These are phyloP conservation scores for Muscidifurax raptorellus DNA, from an alignment of 1,140 invertebrate genomes.

Conservation along the genomic window DNA sequence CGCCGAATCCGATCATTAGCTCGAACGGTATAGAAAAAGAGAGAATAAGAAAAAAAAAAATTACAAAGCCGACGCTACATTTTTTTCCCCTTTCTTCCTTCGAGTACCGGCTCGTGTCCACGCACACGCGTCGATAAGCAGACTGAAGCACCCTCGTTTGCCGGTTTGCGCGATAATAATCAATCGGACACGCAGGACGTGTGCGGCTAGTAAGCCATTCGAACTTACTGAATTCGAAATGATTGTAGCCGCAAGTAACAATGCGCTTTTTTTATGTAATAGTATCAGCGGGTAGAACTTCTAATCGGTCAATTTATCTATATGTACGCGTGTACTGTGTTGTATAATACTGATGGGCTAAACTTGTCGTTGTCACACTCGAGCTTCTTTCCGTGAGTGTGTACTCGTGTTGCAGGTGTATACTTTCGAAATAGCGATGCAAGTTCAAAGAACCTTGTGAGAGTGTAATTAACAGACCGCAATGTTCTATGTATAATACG, in stretches of 20 bases:
- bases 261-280: conserved; percentile 11
- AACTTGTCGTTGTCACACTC: neutral
- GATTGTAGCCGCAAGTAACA: conserved; percentile 59
- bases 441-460: too few relatives aligned
- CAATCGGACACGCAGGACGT: conserved; percentile 69
- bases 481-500: too few relatives aligned
- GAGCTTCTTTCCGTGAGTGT: neutral
- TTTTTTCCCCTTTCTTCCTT: neutral
- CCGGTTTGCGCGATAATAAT: conserved; percentile 70
- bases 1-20: neutral
- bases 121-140: conserved; percentile 6
- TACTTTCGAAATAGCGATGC: too few relatives aligned
- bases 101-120: neutral
- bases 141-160: conserved; percentile 71
- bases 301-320: conserved; percentile 33
- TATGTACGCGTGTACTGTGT: too few relatives aligned
- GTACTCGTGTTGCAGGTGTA: too few relatives aligned
- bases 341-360: too few relatives aligned
- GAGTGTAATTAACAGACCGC: too few relatives aligned
- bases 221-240: conserved; percentile 72
- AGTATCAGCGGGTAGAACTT: neutral
- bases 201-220: conserved; percentile 65
- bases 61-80: neutral
- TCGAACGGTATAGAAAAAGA: neutral
- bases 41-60: neutral